Conservation (phyloP, 2,888 invertebrate genomes). For the Vandiemenella viatica region DNA sequence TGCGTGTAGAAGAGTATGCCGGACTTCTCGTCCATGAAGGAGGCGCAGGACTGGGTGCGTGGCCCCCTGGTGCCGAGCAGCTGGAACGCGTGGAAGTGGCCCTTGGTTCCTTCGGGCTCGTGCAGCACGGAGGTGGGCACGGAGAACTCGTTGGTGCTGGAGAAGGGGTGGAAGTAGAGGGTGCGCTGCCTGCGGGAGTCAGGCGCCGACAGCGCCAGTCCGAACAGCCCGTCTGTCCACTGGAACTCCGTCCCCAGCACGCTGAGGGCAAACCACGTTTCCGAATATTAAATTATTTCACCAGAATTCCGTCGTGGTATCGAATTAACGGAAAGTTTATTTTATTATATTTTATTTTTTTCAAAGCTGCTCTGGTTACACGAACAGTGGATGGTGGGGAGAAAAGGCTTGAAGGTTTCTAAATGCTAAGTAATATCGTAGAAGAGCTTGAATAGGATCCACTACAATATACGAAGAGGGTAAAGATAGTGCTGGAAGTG, state of each 20-base stretch:
- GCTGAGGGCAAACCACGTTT: no score
- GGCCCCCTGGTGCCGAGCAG: conserved; percentile 50
- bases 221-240: conserved; percentile 65
- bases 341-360: no score
- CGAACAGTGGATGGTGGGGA: no score
- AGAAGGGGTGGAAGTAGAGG: conserved; percentile 64
- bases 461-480: no score
- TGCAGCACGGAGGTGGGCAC: conserved; percentile 50
- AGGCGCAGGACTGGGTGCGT: conserved; percentile 56
- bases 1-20: conserved; percentile 60
- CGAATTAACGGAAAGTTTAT: no score
- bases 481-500: no score
- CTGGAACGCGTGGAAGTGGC: conserved; percentile 41
- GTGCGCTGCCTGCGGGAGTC: conserved; percentile 49
- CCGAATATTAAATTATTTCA: no score
- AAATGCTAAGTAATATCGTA: no score
- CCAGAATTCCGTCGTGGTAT: no score
- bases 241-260: conserved; percentile 32
- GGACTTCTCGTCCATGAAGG: conserved; percentile 52
- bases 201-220: conserved; percentile 50
- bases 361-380: no score
- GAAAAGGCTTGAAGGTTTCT: no score
- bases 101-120: conserved; percentile 47
- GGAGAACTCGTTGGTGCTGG: conserved; percentile 59
- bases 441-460: no score